Conservation (phyloP, 2,797 vertebrate species). For the Poecilia velifera region DNA sequence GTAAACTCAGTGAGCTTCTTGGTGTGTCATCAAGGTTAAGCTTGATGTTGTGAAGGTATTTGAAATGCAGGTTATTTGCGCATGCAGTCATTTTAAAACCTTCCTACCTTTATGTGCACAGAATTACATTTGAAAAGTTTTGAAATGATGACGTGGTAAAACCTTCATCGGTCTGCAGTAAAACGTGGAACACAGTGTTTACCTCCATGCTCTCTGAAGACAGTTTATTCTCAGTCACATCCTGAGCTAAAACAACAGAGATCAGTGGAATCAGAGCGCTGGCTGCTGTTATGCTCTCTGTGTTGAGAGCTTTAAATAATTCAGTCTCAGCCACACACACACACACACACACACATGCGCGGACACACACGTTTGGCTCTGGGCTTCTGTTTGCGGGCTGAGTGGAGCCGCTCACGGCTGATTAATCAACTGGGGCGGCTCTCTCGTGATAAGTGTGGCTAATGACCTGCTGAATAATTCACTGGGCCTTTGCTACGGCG, state of each 20-base stretch:
- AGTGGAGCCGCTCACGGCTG: slow-evolving; percentile 77
- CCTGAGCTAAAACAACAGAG: slow-evolving; percentile 66
- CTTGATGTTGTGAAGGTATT: slow-evolving; percentile 6
- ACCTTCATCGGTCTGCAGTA: background rate
- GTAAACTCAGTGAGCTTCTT: background rate
- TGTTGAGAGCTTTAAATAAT: slow-evolving; percentile 82
- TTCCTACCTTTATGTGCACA: background rate
- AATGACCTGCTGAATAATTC: slow-evolving; percentile 87
- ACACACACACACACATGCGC: slow-evolving; percentile 12
- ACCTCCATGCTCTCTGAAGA: slow-evolving; percentile 11
- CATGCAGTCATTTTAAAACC: background rate
- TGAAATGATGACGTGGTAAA: background rate
- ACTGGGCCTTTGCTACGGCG: slow-evolving; percentile 69
- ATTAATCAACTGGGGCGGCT: slow-evolving; percentile 81
- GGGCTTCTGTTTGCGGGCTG: slow-evolving; percentile 64
- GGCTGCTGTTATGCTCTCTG: slow-evolving; percentile 59
- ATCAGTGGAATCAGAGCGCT: slow-evolving; percentile 73
- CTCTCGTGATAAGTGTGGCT: slow-evolving; percentile 82
- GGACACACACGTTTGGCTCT: slow-evolving; percentile 30
- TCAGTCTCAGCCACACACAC: slow-evolving; percentile 49
- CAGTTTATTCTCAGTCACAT: slow-evolving; percentile 38
- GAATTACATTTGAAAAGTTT: background rate
- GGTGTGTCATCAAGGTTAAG: background rate
- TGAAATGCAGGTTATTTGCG: background rate
- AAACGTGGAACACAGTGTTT: background rate